A percentile compares a stretch with the other conserved stretches of the same genome.
Evolutionary conservation across 1,140 invertebrate genomes (phyloP).

Genomic region (Cydia splendana): DNA sequence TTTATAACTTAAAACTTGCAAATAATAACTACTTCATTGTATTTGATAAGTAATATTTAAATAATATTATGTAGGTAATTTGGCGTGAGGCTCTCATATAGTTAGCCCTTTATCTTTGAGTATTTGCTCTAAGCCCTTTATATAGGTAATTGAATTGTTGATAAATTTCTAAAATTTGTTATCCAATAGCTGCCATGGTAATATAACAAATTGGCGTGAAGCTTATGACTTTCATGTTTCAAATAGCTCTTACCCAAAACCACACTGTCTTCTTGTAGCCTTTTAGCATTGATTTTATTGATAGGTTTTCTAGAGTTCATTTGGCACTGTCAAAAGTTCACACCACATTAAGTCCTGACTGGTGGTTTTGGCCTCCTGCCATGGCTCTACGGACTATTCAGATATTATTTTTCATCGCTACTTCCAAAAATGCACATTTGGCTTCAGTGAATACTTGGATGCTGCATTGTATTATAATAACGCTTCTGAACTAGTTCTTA

Average conservation of each 20-base stretch:
- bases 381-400: conserved; percentile 41
- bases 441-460: conserved; percentile 18
- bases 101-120: too few relatives aligned
- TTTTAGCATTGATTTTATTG: conserved; percentile 45
- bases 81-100: too few relatives aligned
- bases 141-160: too few relatives aligned
- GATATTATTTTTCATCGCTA: conserved; percentile 47
- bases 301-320: conserved; percentile 53
- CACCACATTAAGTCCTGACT: conserved; percentile 57
- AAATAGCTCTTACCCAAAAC: background rate
- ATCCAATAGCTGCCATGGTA: too few relatives aligned
- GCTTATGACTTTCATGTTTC: too few relatives aligned
- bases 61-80: too few relatives aligned
- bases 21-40: too few relatives aligned
- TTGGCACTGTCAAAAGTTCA: conserved; percentile 62
- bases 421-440: conserved; percentile 38
- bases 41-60: too few relatives aligned
- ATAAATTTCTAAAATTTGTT: too few relatives aligned
- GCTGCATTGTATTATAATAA: conserved; percentile 2
- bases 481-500: background rate
- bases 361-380: conserved; percentile 56
- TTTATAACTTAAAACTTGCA: too few relatives aligned
- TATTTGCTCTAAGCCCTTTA: too few relatives aligned
- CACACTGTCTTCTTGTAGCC: background rate
- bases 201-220: too few relatives aligned